Evolutionary conservation across 2,797 vertebrate species (phyloP).

Genomic region (Pyrocephalus nanus): DNA sequence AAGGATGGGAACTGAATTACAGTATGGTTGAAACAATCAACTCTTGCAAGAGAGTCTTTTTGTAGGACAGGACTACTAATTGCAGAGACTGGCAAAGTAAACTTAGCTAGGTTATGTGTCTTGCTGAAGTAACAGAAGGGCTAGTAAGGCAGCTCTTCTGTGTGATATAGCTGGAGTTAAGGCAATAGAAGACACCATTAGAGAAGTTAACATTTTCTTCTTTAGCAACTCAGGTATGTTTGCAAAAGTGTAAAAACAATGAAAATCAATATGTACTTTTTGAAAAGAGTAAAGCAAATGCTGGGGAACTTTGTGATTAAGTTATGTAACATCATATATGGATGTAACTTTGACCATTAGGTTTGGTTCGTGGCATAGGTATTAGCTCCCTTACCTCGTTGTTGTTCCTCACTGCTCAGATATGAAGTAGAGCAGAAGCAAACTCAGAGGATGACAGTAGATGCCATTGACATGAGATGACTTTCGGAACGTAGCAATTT

Average conservation of each 20-base stretch:
- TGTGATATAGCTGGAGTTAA: background rate
- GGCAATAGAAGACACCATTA: fast-evolving
- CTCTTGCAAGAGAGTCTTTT: background rate
- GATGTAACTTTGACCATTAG: background rate
- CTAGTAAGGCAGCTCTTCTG: background rate
- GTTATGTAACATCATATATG: background rate
- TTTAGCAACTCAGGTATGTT: background rate
- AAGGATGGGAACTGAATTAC: background rate
- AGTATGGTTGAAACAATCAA: background rate
- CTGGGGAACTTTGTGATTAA: background rate
- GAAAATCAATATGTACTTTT: background rate
- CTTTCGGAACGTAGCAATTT: background rate
- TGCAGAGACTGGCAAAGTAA: background rate
- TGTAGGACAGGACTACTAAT: background rate
- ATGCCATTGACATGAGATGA: background rate
- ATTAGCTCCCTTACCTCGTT: background rate
- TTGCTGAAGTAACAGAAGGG: background rate
- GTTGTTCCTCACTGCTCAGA: background rate
- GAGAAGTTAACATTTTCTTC: background rate
- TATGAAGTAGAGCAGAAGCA: background rate
- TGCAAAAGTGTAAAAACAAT: background rate
- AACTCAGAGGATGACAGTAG: background rate
- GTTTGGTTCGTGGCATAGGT: background rate
- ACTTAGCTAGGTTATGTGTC: background rate
- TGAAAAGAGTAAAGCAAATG: background rate